Percentiles rank a stretch among this genome's conserved stretches.
These are phyloP conservation scores for Cantharis lateralis DNA, from an alignment of 2,888 invertebrate genomes.

Conservation along the genomic window DNA sequence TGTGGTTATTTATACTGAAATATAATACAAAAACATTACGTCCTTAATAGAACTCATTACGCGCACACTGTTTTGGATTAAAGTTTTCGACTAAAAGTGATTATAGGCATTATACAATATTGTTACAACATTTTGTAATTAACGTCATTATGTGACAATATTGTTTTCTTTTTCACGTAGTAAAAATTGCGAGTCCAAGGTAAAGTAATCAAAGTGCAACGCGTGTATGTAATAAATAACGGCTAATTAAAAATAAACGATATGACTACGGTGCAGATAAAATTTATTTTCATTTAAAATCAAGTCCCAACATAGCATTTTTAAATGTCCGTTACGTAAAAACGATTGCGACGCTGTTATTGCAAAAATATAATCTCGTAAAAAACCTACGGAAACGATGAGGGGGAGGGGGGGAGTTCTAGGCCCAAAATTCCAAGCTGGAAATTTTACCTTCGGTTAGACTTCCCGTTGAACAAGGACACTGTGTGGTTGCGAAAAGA, in stretches of 20 bases:
- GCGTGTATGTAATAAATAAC: constrained; percentile 1
- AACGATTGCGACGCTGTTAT: not conserved
- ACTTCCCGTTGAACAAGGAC: too few relatives aligned
- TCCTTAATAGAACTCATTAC: not conserved
- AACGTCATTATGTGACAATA: not conserved
- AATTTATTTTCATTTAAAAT: not conserved
- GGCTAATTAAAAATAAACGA: not conserved
- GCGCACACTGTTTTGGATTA: not conserved
- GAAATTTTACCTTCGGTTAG: too few relatives aligned
- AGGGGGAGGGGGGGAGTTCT: not conserved
- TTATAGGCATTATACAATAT: not conserved
- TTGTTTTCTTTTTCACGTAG: not conserved
- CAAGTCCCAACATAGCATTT: not conserved
- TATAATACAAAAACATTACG: not conserved
- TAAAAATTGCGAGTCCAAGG: constrained; percentile 1
- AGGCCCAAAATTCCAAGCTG: too few relatives aligned
- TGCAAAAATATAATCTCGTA: too few relatives aligned
- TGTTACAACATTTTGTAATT: not conserved
- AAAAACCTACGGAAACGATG: too few relatives aligned
- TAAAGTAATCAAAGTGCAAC: not conserved
- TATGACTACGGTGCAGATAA: not conserved
- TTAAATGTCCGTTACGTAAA: not conserved
- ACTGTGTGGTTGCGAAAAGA: too few relatives aligned
- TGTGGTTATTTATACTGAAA: not conserved
- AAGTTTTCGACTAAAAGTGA: not conserved